Evolutionary conservation across 2,113 vertebrate genomes (phyloP).

Genomic region (Phainopepla nitens): DNA sequence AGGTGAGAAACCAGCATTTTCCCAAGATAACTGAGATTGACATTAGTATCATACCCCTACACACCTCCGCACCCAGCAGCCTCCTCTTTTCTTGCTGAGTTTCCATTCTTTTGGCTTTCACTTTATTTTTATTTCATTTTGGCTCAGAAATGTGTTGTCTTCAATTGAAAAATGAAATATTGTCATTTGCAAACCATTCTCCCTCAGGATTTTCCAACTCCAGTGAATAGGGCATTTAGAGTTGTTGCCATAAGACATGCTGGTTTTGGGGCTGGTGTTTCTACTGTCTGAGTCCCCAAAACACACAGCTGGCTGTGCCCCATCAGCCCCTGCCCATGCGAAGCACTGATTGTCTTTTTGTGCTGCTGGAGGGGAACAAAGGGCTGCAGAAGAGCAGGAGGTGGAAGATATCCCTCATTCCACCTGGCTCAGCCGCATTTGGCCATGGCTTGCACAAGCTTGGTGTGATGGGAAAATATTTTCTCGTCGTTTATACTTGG

Average conservation of each 20-base stretch:
- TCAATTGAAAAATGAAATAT: not conserved
- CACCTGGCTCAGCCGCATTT: rapidly evolving
- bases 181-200: not conserved
- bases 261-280: not conserved
- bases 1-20: not conserved
- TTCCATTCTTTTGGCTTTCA: not conserved
- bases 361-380: not conserved
- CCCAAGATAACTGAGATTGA: not conserved
- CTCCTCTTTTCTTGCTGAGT: not conserved
- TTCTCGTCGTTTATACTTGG: rapidly evolving
- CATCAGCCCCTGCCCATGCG: rapidly evolving
- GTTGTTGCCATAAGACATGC: rapidly evolving
- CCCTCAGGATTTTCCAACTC: not conserved
- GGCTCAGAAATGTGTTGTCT: not conserved
- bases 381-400: not conserved
- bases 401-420: not conserved
- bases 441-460: not conserved
- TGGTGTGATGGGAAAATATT: not conserved
- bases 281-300: not conserved
- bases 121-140: not conserved
- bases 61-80: not conserved
- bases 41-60: not conserved
- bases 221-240: rapidly evolving
- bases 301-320: not conserved
- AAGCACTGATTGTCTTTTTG: not conserved